Conservation (phyloP, 2,888 invertebrate species). For the Lycaena phlaeas region DNA sequence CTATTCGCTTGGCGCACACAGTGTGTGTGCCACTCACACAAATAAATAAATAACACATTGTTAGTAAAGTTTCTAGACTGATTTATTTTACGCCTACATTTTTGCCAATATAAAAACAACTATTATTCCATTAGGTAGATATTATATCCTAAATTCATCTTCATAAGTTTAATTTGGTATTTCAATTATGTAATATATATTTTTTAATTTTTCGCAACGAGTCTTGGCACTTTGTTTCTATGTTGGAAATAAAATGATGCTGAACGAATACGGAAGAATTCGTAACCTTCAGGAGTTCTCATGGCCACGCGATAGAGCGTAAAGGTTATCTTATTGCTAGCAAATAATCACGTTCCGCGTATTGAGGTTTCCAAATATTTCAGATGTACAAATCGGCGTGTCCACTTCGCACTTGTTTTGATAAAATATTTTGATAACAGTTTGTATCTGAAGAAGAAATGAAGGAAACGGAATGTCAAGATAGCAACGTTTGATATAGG, state of each 20-base stretch:
- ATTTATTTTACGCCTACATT: constrained; percentile 39
- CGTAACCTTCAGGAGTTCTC: constrained; percentile 58
- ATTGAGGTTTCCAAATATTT: background rate
- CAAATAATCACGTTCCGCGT: constrained; percentile 21
- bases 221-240: background rate
- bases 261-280: constrained; percentile 26
- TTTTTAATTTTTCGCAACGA: constrained; percentile 11
- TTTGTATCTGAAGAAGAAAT: constrained; percentile 28
- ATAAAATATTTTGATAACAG: constrained; percentile 25
- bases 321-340: constrained; percentile 48
- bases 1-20: constrained; percentile 58
- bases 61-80: constrained; percentile 51
- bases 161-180: background rate
- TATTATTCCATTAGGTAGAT: no score
- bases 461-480: constrained; percentile 30
- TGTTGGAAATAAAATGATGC: constrained; percentile 5
- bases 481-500: constrained; percentile 25
- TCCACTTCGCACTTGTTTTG: background rate
- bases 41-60: constrained; percentile 15
- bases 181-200: background rate
- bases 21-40: constrained; percentile 27
- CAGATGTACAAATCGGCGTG: background rate
- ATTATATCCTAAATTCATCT: no score
- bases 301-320: constrained; percentile 56
- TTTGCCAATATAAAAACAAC: constrained; percentile 17